Conservation (phyloP, 1,140 invertebrate genomes). For the Ostrea edulis region DNA sequence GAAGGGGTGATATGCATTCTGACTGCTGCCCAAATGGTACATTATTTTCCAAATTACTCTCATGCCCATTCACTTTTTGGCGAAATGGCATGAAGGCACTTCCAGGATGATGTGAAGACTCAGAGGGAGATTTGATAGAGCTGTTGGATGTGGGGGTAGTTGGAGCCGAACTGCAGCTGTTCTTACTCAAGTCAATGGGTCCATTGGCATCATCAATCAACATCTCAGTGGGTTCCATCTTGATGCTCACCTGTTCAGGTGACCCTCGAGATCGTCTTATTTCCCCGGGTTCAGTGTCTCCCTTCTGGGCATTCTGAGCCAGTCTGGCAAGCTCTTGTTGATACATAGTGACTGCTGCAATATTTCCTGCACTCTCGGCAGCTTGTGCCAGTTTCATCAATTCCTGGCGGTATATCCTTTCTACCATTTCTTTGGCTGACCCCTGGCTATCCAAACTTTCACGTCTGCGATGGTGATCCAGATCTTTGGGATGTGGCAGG, state of each 20-base stretch:
- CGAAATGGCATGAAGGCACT: conserved; percentile 91
- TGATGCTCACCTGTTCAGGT: conserved; percentile 62
- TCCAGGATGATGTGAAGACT: conserved; percentile 84
- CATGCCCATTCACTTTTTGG: conserved; percentile 81
- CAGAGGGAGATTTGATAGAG: conserved; percentile 64
- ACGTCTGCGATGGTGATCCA: conserved; percentile 42
- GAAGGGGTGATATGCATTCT: conserved; percentile 87
- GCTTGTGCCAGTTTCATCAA: conserved; percentile 88
- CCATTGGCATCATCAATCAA: conserved; percentile 68
- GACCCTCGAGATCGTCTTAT: conserved; percentile 54
- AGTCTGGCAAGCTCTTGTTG: conserved; percentile 75
- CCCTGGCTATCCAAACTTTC: conserved; percentile 58
- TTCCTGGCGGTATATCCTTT: conserved; percentile 97
- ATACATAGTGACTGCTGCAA: conserved; percentile 87
- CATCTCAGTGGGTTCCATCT: conserved; percentile 71
- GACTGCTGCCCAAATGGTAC: conserved; percentile 44
- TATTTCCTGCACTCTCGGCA: conserved; percentile 85
- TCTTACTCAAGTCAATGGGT: conserved; percentile 74
- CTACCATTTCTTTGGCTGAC: conserved; percentile 94
- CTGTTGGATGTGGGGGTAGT: conserved; percentile 69
- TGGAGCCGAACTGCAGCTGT: conserved; percentile 64
- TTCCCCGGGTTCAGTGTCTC: conserved; percentile 59
- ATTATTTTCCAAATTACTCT: conserved; percentile 62
- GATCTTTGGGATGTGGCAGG: conserved; percentile 33
- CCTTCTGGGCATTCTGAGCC: conserved; percentile 62